Conservation (phyloP, 1,140 invertebrate genomes). For the Ips nitidus region DNA sequence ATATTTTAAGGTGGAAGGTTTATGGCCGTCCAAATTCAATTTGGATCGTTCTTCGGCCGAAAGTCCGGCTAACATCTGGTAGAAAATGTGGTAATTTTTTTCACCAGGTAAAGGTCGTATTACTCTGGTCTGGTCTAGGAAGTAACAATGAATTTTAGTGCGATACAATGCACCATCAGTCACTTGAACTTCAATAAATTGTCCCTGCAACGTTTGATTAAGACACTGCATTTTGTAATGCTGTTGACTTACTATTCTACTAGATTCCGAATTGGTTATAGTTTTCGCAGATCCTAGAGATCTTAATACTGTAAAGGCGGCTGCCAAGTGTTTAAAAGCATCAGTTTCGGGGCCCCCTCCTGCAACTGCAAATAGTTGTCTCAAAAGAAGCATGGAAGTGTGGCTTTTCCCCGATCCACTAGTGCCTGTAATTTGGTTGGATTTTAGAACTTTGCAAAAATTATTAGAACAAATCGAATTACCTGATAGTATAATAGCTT, state of each 20-base stretch:
- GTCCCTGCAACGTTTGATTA: conserved; percentile 64
- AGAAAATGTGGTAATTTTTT: conserved; percentile 97
- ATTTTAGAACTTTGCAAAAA: not conserved
- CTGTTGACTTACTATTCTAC: conserved; percentile 73
- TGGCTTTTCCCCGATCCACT: conserved; percentile 95
- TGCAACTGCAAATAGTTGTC: conserved; percentile 89
- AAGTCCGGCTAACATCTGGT: conserved; percentile 92
- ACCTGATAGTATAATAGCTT: conserved; percentile 90
- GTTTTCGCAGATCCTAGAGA: conserved; percentile 91
- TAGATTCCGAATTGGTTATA: conserved; percentile 87
- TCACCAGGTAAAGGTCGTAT: conserved; percentile 82
- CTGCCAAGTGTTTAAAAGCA: conserved; percentile 94
- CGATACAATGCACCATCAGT: conserved; percentile 93
- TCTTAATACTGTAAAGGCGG: conserved; percentile 89
- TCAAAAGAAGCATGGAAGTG: conserved; percentile 85
- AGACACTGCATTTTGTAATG: not conserved
- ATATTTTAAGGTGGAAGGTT: conserved; percentile 77
- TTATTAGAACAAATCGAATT: conserved; percentile 37
- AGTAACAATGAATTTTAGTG: conserved; percentile 95
- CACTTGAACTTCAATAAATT: conserved; percentile 95
- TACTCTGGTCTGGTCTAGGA: conserved; percentile 89
- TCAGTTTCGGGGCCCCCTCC: conserved; percentile 92
- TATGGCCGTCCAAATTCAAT: conserved; percentile 82
- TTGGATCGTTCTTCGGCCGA: conserved; percentile 82
- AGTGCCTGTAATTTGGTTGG: conserved; percentile 62